Evolutionary conservation across 2,113 vertebrate genomes (phyloP).

Genomic region (Potamarius usumacintae): DNA sequence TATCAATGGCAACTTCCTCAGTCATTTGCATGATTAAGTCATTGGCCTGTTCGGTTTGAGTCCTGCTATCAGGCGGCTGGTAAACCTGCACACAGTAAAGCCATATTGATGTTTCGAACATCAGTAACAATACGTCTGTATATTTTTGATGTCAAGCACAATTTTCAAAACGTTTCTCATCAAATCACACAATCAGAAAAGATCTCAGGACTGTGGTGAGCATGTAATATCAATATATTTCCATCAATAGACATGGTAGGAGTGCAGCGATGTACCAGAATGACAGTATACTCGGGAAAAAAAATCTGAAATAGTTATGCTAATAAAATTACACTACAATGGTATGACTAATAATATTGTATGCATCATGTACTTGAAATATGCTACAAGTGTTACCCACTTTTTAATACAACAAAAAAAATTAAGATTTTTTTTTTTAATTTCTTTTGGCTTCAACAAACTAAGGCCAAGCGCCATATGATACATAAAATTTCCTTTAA

Average conservation of each 20-base stretch:
- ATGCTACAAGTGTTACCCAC: neutral
- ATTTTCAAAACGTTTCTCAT: neutral
- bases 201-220: neutral
- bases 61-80: conserved; percentile 78
- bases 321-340: neutral
- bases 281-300: neutral
- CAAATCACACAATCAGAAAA: neutral
- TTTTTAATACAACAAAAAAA: neutral
- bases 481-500: neutral
- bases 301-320: neutral
- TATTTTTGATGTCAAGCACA: neutral
- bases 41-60: conserved; percentile 80
- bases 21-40: conserved; percentile 84
- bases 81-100: conserved; percentile 70
- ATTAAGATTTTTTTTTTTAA: too few relatives aligned
- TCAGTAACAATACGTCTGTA: neutral
- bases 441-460: neutral
- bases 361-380: neutral
- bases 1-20: conserved; percentile 86
- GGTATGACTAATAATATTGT: neutral
- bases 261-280: neutral
- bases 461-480: neutral
- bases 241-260: neutral
- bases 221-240: neutral
- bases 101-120: neutral